These are phyloP conservation scores for Cryptoprocta ferox DNA, from an alignment of 2,797 vertebrate genomes.

Conservation along the genomic window DNA sequence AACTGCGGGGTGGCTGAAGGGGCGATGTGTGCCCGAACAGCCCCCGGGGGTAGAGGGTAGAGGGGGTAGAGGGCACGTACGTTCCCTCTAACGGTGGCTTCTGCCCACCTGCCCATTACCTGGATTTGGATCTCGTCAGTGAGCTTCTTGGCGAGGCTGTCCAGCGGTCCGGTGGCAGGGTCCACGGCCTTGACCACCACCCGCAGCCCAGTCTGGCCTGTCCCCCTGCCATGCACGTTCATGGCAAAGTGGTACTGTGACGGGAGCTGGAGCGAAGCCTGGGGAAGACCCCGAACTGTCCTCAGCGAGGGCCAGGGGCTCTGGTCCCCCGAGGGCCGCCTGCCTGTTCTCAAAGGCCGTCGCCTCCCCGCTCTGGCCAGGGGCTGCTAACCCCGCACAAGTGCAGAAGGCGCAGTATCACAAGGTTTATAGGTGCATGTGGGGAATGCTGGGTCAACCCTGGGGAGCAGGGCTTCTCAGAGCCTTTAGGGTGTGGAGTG, in stretches of 20 bases:
- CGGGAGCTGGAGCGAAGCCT: conserved; percentile 92
- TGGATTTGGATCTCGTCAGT: conserved; percentile 90
- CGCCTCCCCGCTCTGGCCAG: not conserved
- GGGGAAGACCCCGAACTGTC: not conserved
- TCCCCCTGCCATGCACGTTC: conserved; percentile 85
- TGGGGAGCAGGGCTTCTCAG: not conserved
- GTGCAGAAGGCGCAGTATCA: accelerated
- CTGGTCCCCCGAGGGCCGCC: not conserved
- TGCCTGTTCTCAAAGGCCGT: not conserved
- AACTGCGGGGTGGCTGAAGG: too few species aligned
- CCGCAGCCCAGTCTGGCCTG: conserved; percentile 87
- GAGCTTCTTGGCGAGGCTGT: conserved; percentile 83
- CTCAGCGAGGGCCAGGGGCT: not conserved
- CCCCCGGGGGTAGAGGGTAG: too few species aligned
- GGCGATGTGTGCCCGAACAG: accelerated
- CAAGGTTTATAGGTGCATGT: accelerated
- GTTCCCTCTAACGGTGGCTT: not conserved
- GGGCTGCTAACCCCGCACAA: too few species aligned
- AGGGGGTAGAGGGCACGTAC: too few species aligned
- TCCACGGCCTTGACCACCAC: conserved; percentile 87
- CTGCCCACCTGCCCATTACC: conserved; percentile 72
- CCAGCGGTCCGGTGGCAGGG: conserved; percentile 85
- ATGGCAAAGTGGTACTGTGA: conserved; percentile 92
- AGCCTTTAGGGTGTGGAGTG: not conserved
- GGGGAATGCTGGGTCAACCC: too few species aligned